These are phyloP conservation scores for Harmothoe impar DNA, from an alignment of 2,888 invertebrate genomes.

Conservation along the genomic window DNA sequence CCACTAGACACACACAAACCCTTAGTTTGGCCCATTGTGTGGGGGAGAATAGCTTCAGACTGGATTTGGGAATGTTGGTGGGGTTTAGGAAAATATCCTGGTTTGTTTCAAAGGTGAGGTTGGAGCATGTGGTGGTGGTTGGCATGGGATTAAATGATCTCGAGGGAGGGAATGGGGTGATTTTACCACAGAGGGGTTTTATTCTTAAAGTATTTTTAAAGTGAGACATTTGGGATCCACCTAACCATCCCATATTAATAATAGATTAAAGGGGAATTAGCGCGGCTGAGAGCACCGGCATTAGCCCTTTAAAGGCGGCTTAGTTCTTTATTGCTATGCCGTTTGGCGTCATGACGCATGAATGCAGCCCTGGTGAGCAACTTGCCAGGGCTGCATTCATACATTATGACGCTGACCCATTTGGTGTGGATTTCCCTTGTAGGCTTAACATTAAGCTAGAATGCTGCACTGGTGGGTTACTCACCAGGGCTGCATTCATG, in stretches of 20 bases:
- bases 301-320: too few relatives aligned
- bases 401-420: too few relatives aligned
- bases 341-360: too few relatives aligned
- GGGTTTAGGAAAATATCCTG: too few relatives aligned
- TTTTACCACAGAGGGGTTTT: neutral
- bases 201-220: neutral
- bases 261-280: conserved; percentile 15
- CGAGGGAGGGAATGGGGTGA: neutral
- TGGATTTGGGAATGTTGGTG: too few relatives aligned
- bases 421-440: too few relatives aligned
- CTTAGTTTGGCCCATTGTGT: neutral
- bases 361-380: too few relatives aligned
- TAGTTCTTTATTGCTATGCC: too few relatives aligned
- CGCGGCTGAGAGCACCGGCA: neutral
- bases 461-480: too few relatives aligned
- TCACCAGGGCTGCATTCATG: too few relatives aligned
- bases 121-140: neutral
- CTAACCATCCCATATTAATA: neutral
- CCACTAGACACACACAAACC: neutral
- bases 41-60: neutral
- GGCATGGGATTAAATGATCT: neutral
- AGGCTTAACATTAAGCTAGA: too few relatives aligned
- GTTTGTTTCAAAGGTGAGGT: neutral
- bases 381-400: too few relatives aligned
- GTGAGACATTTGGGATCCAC: neutral